phyloP scores from a whole-genome alignment of 2,888 invertebrate genomes.

The Griposia aprilina region DNA sequence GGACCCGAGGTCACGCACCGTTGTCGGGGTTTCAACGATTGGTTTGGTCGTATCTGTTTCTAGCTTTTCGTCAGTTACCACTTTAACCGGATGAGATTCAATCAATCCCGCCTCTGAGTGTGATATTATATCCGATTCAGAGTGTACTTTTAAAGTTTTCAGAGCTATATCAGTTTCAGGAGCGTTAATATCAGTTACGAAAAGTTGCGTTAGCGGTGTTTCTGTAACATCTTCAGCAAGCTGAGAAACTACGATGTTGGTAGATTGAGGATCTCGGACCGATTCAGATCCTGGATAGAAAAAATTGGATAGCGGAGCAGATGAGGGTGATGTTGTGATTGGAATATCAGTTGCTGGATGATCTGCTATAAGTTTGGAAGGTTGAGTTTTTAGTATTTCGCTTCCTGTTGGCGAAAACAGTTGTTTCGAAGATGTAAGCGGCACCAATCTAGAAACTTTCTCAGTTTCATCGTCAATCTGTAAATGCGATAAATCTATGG shows the following conservation, averaged over 20 bases:
- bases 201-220: background rate
- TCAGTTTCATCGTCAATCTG: slow-evolving; percentile 21
- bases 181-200: background rate
- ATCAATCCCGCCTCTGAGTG: background rate
- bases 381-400: background rate
- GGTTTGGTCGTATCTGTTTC: background rate
- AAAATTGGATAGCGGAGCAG: background rate
- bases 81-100: background rate
- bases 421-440: slow-evolving; percentile 15
- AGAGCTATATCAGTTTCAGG: background rate
- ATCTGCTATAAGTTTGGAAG: background rate
- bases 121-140: slow-evolving; percentile 16
- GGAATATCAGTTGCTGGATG: slow-evolving; percentile 1
- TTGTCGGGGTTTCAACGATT: background rate
- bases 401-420: slow-evolving; percentile 3
- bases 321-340: background rate
- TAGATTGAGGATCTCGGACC: background rate
- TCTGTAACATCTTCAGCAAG: background rate
- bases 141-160: slow-evolving; percentile 24
- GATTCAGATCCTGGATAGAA: slow-evolving; percentile 7
- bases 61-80: background rate
- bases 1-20: background rate
- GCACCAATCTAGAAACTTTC: background rate
- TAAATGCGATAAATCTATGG: slow-evolving; percentile 22
- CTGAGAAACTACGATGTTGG: background rate